Evolutionary conservation across 2,797 vertebrate species (phyloP).

Genomic region (Notoglanidium macrostoma): DNA sequence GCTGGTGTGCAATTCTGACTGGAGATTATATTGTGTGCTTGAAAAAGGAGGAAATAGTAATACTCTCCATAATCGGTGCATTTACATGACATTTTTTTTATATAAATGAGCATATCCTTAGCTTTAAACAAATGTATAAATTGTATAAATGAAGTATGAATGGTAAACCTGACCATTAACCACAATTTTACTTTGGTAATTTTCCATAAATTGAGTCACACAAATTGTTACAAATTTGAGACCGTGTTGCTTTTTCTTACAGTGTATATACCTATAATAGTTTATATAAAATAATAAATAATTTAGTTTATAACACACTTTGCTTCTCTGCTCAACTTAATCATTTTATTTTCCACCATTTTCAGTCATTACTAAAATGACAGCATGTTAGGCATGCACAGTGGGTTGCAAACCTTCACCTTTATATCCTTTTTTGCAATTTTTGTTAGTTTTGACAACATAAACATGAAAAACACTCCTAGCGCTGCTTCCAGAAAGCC

Average conservation of each 20-base stretch:
- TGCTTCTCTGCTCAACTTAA: neutral
- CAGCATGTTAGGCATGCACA: neutral
- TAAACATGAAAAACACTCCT: neutral
- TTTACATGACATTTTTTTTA: neutral
- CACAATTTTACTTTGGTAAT: neutral
- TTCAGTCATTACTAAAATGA: neutral
- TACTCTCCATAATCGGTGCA: neutral
- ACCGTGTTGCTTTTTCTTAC: neutral
- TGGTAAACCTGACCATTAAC: neutral
- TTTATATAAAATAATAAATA: neutral
- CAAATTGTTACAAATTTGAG: neutral
- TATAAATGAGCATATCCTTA: neutral
- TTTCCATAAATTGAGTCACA: neutral
- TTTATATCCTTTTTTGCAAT: neutral
- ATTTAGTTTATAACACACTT: neutral
- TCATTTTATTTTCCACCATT: neutral
- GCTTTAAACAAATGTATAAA: neutral
- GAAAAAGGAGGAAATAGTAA: neutral
- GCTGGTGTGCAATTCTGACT: too few species aligned
- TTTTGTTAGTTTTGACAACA: neutral
- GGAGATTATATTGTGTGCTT: neutral
- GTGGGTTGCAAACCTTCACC: neutral
- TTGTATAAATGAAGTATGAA: neutral
- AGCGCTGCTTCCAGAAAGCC: neutral
- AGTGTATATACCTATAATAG: neutral